Conservation (phyloP, 2,113 vertebrate species). For the Crotalus horridus region DNA sequence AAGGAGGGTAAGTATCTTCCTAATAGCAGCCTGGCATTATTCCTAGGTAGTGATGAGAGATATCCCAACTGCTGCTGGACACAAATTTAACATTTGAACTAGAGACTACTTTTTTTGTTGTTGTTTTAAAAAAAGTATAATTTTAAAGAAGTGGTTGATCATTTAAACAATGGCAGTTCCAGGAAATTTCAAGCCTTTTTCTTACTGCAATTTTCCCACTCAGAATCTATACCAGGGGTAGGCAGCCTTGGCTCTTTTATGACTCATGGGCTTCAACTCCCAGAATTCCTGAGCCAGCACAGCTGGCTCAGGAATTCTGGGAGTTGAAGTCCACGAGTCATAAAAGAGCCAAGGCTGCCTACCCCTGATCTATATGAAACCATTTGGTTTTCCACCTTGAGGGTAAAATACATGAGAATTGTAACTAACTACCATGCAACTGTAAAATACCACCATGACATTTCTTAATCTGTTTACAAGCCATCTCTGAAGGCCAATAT, state of each 20-base stretch:
- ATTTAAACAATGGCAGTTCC: neutral
- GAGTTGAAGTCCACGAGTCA: no score
- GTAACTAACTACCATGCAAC: neutral
- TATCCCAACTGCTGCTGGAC: neutral
- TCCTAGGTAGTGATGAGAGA: neutral
- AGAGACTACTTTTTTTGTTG: neutral
- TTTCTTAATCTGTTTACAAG: conserved; percentile 21
- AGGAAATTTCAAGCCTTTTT: neutral
- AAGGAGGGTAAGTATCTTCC: neutral
- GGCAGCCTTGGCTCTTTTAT: no score
- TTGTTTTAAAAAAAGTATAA: neutral
- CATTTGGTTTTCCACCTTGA: neutral
- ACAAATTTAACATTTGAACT: neutral
- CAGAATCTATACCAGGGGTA: neutral
- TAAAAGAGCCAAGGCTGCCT: no score
- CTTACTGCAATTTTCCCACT: neutral
- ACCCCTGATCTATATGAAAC: neutral
- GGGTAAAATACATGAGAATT: neutral
- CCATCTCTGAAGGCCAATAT: conserved; percentile 18
- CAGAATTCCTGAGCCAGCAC: no score
- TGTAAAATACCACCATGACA: conserved; percentile 20
- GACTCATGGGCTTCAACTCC: no score
- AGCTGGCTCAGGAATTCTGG: no score
- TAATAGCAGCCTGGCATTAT: neutral
- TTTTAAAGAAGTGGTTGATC: neutral